A percentile compares a stretch with the other conserved stretches of the same genome.
Conservation (phyloP, 2,797 vertebrate genomes). For the Lithobates pipiens region DNA sequence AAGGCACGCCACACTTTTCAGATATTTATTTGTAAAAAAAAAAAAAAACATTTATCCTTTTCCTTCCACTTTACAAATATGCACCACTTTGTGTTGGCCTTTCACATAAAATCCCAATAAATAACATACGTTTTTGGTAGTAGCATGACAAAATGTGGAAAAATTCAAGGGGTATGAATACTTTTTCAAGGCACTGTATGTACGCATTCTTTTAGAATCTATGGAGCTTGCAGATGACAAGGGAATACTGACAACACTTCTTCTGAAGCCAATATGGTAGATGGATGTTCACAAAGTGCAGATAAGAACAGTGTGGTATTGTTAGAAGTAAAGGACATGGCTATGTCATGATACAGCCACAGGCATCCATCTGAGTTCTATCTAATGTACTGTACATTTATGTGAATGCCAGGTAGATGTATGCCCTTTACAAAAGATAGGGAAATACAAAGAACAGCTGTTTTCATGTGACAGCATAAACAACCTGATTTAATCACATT, state of each 20-base stretch:
- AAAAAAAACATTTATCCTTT: too few relatives aligned
- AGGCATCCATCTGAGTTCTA: background rate
- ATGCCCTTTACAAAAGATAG: conserved; percentile 2
- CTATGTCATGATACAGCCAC: conserved; percentile 3
- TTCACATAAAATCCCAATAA: too few relatives aligned
- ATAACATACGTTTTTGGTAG: too few relatives aligned
- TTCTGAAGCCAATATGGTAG: background rate
- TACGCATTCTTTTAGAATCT: background rate
- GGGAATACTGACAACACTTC: background rate
- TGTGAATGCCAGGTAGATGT: background rate
- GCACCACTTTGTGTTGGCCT: too few relatives aligned
- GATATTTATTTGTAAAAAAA: too few relatives aligned
- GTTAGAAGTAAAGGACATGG: background rate
- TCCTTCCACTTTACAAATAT: too few relatives aligned
- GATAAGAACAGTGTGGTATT: conserved; percentile 14
- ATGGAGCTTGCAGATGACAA: background rate
- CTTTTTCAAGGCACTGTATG: too few relatives aligned
- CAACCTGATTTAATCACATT: background rate
- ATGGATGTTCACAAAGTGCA: conserved; percentile 3
- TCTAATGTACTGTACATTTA: background rate
- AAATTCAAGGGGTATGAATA: too few relatives aligned
- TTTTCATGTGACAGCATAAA: background rate
- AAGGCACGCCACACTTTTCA: too few relatives aligned
- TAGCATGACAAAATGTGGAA: too few relatives aligned
- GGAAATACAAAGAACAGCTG: background rate